Percentiles rank a stretch among this genome's conserved stretches.
phyloP scores from a whole-genome alignment of 2,888 invertebrate species.

The Nephrotoma flavescens region DNA sequence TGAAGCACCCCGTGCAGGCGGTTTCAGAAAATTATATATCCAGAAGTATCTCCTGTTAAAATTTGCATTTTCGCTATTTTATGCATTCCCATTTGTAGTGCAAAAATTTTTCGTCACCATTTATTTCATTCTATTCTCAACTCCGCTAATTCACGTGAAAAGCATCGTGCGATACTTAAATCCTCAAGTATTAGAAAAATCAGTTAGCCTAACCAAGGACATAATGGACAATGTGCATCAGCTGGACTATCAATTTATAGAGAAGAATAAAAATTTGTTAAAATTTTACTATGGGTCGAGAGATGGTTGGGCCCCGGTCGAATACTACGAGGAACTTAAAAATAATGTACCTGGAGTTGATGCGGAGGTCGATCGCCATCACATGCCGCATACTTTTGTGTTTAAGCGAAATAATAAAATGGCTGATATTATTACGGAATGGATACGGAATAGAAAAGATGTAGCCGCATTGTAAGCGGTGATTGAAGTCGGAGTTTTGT shows the following conservation, averaged over 20 bases:
- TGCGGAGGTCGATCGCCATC: conserved; percentile 38
- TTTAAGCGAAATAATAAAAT: conserved; percentile 40
- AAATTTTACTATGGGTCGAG: conserved; percentile 55
- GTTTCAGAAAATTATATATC: conserved; percentile 29
- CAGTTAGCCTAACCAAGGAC: conserved; percentile 49
- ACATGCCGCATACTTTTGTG: conserved; percentile 60
- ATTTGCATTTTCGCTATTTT: conserved; percentile 38
- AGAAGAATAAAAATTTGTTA: conserved; percentile 38
- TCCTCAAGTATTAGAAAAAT: conserved; percentile 38
- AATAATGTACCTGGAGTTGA: conserved; percentile 38
- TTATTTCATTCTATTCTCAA: neutral
- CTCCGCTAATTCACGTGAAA: conserved; percentile 30
- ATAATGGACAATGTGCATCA: conserved; percentile 54
- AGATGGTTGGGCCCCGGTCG: conserved; percentile 64
- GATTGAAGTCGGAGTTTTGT: neutral
- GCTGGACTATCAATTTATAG: conserved; percentile 43
- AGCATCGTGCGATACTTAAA: conserved; percentile 37
- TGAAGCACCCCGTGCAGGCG: conserved; percentile 50
- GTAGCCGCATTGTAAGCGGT: neutral
- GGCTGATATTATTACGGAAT: conserved; percentile 22
- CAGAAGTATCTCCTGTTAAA: conserved; percentile 21
- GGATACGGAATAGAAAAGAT: conserved; percentile 5
- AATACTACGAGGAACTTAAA: conserved; percentile 46
- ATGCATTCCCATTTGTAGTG: conserved; percentile 20
- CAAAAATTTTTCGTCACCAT: neutral